Evolutionary conservation across 2,888 invertebrate genomes (phyloP).

Genomic region (Euplagia quadripunctaria): DNA sequence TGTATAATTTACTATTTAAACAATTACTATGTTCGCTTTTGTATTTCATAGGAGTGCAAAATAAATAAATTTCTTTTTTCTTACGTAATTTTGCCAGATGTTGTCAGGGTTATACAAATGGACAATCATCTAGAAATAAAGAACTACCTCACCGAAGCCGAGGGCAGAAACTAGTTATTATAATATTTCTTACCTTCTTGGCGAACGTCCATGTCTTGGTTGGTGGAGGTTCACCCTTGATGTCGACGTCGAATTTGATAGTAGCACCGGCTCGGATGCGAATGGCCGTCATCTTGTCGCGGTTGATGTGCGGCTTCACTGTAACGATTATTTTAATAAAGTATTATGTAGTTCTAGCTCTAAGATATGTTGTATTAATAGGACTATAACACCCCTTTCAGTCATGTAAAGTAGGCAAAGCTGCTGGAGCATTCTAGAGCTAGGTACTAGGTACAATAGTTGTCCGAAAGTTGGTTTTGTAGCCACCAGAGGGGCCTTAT

Average conservation of each 20-base stretch:
- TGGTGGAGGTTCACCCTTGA: constrained; percentile 99
- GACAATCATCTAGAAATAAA: not conserved
- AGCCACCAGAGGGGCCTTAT: too few species aligned
- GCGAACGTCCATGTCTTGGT: constrained; percentile 93
- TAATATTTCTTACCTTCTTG: constrained; percentile 79
- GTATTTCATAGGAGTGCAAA: too few species aligned
- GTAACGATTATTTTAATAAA: constrained; percentile 31
- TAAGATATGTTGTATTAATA: too few species aligned
- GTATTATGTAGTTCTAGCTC: not conserved
- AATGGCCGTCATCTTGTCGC: constrained; percentile 95
- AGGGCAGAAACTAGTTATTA: not conserved
- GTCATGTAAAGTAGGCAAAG: too few species aligned
- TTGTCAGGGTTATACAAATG: not conserved
- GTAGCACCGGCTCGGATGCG: constrained; percentile 96
- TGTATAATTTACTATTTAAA: too few species aligned
- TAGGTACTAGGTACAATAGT: too few species aligned
- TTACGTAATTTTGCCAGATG: too few species aligned
- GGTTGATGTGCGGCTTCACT: constrained; percentile 98
- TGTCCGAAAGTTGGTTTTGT: too few species aligned
- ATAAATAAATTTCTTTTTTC: too few species aligned
- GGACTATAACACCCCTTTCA: too few species aligned
- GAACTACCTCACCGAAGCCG: not conserved
- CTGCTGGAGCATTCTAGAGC: too few species aligned
- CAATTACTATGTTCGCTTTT: too few species aligned
- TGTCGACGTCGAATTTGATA: constrained; percentile 97